Conservation (phyloP, 2,113 vertebrate genomes). For the Labeo catla region DNA sequence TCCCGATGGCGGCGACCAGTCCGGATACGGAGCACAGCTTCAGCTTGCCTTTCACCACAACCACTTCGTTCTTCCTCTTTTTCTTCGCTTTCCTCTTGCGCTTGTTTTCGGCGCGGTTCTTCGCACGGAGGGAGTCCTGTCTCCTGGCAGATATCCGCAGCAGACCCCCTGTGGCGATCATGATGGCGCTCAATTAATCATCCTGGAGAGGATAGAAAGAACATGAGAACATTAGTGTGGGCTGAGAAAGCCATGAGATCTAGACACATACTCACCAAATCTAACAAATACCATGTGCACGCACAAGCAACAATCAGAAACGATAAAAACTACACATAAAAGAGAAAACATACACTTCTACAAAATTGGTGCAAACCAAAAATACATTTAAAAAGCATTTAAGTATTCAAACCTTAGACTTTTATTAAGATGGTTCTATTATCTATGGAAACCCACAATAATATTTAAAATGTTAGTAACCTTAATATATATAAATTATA, state of each 20-base stretch:
- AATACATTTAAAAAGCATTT: too few relatives aligned
- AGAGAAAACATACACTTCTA: too few relatives aligned
- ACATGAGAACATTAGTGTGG: constrained; percentile 6
- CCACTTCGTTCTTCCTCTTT: constrained; percentile 90
- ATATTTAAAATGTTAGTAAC: too few relatives aligned
- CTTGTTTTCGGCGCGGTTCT: constrained; percentile 78
- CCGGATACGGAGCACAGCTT: constrained; percentile 90
- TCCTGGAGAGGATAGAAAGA: constrained; percentile 55
- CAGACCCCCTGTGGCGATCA: constrained; percentile 97
- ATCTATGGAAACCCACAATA: too few relatives aligned
- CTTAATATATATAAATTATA: too few relatives aligned
- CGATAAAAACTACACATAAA: too few relatives aligned
- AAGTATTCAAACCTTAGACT: too few relatives aligned
- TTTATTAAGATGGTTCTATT: too few relatives aligned
- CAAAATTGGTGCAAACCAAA: too few relatives aligned
- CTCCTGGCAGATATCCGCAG: constrained; percentile 91
- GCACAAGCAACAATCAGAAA: too few relatives aligned
- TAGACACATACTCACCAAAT: not conserved
- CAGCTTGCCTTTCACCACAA: constrained; percentile 94
- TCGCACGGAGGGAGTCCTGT: constrained; percentile 87
- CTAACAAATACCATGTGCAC: too few relatives aligned
- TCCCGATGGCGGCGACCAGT: constrained; percentile 86
- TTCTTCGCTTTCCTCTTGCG: constrained; percentile 86
- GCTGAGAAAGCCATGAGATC: not conserved
- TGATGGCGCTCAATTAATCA: constrained; percentile 72